Evolutionary conservation across 2,797 vertebrate genomes (phyloP), one percentile per base, ranked within the genome.

Genomic region (Acanthornis magna): DNA sequence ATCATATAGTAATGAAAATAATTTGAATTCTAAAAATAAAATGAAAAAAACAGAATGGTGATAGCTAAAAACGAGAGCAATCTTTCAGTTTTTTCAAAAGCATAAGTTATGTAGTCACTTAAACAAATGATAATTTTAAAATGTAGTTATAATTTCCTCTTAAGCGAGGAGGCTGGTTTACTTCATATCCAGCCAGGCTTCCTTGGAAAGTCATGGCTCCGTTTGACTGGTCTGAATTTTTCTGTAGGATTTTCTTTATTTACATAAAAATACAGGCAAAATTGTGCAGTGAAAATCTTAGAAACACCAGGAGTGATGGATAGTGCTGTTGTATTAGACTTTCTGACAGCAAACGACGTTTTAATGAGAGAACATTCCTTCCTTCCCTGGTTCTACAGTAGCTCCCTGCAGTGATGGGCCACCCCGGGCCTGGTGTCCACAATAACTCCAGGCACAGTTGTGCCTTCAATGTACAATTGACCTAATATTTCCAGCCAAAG

Each of bases 351-450:
- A 65, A 61, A 45, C 16, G 20, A 68, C 10, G 12, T 38, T 1
- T 1, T 13, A 9, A 25, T 42, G 23, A 76, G 53, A 81, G 27
- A 54, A 16, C n/a, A 30, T 12, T 42, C 23, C n/a, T 58, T 80
- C 3, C 2, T 47, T 68, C 66, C 0, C 0, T 27, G 19, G 58
- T 79, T 65, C 60, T 54, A 5, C n/a, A 27, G 74, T 1, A 55
- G 53, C 18, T 77, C 36, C 61, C 47, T 45, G 36, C 8, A 78
- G 17, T 9, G 48, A 36, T 0, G 1, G 32, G 26, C 53, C 58
- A 55, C 16, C 21, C 78, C 14, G 1, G 9, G 62, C 53, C 47
- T 58, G 23, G 13, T 30, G 29, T 20, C 45, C 75, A 27, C 48
- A 87, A 0, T 36, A 74, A 51, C 51, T 22, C 36, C 79, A 60